Percentiles rank a stretch among this genome's conserved stretches.
Conservation (phyloP, 2,113 vertebrate species). For the Menidia beryllina region DNA sequence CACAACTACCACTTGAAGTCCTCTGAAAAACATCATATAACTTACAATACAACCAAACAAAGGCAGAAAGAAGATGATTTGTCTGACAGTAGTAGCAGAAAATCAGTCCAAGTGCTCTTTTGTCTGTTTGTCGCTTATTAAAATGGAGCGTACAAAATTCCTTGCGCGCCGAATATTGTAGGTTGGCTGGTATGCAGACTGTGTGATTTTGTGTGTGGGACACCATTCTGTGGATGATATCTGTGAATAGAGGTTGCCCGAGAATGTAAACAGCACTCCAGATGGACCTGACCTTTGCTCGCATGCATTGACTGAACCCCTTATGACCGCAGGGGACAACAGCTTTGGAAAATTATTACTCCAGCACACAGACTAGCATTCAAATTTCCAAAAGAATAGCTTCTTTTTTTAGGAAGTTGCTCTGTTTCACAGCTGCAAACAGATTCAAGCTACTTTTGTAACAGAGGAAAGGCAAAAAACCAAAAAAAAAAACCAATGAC, state of each 20-base stretch:
- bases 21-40: constrained; percentile 46
- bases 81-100: constrained; percentile 50
- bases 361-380: constrained; percentile 54
- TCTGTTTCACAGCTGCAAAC: constrained; percentile 42
- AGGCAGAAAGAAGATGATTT: constrained; percentile 50
- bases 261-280: constrained; percentile 76
- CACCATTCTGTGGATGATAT: constrained; percentile 51
- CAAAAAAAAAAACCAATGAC: constrained; percentile 40
- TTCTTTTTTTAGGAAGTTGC: constrained; percentile 31
- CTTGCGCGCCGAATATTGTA: constrained; percentile 60
- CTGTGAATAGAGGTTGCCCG: constrained; percentile 52
- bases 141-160: constrained; percentile 67
- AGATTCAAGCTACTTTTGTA: constrained; percentile 27
- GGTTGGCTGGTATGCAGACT: constrained; percentile 72
- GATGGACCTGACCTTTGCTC: constrained; percentile 73
- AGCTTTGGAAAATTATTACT: constrained; percentile 68
- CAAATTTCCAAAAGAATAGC: constrained; percentile 45
- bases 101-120: constrained; percentile 64
- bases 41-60: constrained; percentile 43
- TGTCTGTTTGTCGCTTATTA: constrained; percentile 51
- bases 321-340: constrained; percentile 63
- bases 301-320: constrained; percentile 63
- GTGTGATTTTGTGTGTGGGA: constrained; percentile 62
- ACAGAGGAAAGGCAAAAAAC: constrained; percentile 5
- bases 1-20: constrained; percentile 30